These are phyloP conservation scores for Phrynocephalus versicolor DNA, from an alignment of 2,113 vertebrate genomes.

Conservation along the genomic window DNA sequence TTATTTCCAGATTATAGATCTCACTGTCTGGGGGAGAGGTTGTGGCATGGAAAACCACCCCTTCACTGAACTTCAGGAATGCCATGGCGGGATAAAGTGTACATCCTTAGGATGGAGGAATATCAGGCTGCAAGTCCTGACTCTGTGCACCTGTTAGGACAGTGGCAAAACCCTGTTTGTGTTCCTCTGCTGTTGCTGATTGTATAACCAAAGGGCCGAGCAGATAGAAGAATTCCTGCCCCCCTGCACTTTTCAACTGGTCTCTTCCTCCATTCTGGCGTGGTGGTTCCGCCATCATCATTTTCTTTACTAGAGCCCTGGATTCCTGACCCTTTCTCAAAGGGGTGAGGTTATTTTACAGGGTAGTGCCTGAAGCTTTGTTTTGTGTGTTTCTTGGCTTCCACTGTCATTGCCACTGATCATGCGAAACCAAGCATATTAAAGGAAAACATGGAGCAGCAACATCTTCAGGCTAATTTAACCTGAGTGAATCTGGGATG, in stretches of 20 bases:
- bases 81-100: too few relatives aligned
- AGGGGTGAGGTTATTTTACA: background rate
- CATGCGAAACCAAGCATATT: background rate
- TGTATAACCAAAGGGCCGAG: background rate
- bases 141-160: too few relatives aligned
- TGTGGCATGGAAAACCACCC: too few relatives aligned
- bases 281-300: background rate
- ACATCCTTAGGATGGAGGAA: too few relatives aligned
- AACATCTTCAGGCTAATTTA: conserved; percentile 47
- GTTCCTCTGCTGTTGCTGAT: background rate
- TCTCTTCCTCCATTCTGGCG: background rate
- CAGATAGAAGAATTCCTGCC: background rate
- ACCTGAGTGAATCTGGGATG: conserved; percentile 33
- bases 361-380: background rate
- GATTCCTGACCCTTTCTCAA: background rate
- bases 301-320: background rate
- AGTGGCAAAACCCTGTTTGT: too few relatives aligned
- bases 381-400: conserved; percentile 22
- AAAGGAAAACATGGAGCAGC: conserved; percentile 55
- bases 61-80: too few relatives aligned
- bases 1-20: too few relatives aligned
- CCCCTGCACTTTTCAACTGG: background rate
- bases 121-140: too few relatives aligned
- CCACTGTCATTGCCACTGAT: background rate
- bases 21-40: too few relatives aligned